These are phyloP conservation scores for Orientallactaga bullata DNA, from an alignment of 2,113 vertebrate genomes.

Conservation along the genomic window DNA sequence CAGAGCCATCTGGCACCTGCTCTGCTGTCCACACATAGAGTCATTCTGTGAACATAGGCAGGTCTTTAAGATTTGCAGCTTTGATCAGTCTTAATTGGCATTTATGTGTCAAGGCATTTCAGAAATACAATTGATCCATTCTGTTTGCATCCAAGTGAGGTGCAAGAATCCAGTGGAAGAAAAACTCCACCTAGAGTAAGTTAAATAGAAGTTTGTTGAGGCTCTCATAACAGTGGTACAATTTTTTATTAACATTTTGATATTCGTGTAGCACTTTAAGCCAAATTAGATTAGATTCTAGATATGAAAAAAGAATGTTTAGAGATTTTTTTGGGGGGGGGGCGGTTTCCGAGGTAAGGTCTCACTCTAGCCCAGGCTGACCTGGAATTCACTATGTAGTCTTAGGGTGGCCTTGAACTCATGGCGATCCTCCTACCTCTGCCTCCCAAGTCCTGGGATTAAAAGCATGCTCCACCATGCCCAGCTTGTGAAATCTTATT, in stretches of 20 bases:
- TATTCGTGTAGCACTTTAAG: background rate
- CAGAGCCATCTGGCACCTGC: background rate
- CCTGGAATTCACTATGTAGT: too few relatives aligned
- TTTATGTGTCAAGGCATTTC: conserved; percentile 24
- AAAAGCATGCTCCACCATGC: too few relatives aligned
- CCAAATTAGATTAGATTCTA: conserved; percentile 7
- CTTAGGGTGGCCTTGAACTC: too few relatives aligned
- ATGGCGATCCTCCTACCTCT: too few relatives aligned
- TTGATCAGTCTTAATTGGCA: conserved; percentile 34
- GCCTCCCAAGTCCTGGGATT: too few relatives aligned
- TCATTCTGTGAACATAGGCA: background rate
- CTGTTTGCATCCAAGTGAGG: background rate
- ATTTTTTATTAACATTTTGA: background rate
- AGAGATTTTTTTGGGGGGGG: too few relatives aligned
- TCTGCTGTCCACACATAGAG: background rate
- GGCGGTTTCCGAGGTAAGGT: too few relatives aligned
- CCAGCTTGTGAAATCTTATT: too few relatives aligned
- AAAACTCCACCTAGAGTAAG: background rate
- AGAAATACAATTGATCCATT: conserved; percentile 31
- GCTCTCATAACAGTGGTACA: background rate
- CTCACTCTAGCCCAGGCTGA: too few relatives aligned
- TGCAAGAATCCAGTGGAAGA: background rate
- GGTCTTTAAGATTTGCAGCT: conserved; percentile 49
- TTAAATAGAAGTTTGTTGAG: background rate
- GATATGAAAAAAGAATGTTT: background rate